These are phyloP conservation scores for Oncorhynchus nerka DNA, from an alignment of 2,113 vertebrate species.

Conservation along the genomic window DNA sequence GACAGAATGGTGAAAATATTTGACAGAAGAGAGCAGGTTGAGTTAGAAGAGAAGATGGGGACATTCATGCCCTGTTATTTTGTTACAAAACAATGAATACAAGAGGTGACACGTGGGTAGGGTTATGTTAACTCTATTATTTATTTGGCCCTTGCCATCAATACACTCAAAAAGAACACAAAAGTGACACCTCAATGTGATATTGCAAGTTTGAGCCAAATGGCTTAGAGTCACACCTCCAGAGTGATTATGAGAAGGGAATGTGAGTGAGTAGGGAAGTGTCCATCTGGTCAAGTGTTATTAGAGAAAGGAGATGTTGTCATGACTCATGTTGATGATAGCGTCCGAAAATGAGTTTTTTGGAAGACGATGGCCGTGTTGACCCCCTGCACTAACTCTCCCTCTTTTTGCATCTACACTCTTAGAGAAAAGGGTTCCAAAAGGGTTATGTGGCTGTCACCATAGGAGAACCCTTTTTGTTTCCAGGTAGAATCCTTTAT, in stretches of 20 bases:
- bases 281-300: conserved; percentile 64
- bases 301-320: conserved; percentile 43
- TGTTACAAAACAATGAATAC: background rate
- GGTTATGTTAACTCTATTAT: conserved; percentile 43
- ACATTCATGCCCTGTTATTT: too few species aligned
- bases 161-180: conserved; percentile 30
- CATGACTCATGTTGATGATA: conserved; percentile 22
- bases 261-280: conserved; percentile 38
- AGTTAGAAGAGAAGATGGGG: background rate
- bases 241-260: conserved; percentile 38
- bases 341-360: conserved; percentile 32
- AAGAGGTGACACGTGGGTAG: conserved; percentile 52
- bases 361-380: conserved; percentile 20
- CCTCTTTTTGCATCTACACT: background rate
- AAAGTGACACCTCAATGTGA: conserved; percentile 24
- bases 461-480: too few species aligned
- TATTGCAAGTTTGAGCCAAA: conserved; percentile 20
- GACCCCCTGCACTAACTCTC: conserved; percentile 10
- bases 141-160: conserved; percentile 59
- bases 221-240: conserved; percentile 39
- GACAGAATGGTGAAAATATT: background rate
- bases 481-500: too few species aligned
- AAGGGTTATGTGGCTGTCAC: too few species aligned
- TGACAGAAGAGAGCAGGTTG: background rate
- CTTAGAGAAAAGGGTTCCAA: too few species aligned